phyloP scores from a whole-genome alignment of 2,113 vertebrate species.

The Lanius ludovicianus region DNA sequence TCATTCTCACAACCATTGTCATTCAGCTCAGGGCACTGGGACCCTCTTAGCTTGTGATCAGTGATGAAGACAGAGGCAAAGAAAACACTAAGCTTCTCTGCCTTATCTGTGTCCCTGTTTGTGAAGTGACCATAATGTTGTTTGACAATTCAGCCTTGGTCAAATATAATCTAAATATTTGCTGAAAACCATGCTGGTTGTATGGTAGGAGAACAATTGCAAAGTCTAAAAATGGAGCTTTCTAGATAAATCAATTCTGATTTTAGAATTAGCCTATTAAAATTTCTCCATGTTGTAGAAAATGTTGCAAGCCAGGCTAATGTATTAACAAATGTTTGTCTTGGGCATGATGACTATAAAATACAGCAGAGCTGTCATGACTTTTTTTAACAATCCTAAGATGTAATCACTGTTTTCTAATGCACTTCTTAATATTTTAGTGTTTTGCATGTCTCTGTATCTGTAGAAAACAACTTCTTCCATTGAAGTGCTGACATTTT shows the following conservation, averaged over 20 bases:
- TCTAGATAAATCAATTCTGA: background rate
- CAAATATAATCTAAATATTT: background rate
- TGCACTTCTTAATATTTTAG: background rate
- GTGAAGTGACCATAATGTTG: background rate
- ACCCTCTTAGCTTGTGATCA: background rate
- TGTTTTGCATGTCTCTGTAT: background rate
- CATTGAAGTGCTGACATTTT: conserved; percentile 8
- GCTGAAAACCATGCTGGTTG: background rate
- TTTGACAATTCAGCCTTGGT: background rate
- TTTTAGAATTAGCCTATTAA: background rate
- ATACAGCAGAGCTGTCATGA: background rate
- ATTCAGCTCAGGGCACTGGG: background rate
- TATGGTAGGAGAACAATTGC: background rate
- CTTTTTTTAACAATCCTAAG: background rate
- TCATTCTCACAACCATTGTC: background rate
- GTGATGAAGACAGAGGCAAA: background rate
- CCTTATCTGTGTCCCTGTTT: background rate
- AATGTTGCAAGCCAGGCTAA: background rate
- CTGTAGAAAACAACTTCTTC: conserved; percentile 7
- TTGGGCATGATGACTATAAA: background rate
- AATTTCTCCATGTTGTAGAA: background rate
- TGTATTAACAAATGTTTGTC: background rate
- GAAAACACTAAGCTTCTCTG: background rate
- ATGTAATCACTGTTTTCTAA: background rate
- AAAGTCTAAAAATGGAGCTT: background rate